Conservation (phyloP, 2,113 vertebrate genomes). For the Pristiophorus japonicus region DNA sequence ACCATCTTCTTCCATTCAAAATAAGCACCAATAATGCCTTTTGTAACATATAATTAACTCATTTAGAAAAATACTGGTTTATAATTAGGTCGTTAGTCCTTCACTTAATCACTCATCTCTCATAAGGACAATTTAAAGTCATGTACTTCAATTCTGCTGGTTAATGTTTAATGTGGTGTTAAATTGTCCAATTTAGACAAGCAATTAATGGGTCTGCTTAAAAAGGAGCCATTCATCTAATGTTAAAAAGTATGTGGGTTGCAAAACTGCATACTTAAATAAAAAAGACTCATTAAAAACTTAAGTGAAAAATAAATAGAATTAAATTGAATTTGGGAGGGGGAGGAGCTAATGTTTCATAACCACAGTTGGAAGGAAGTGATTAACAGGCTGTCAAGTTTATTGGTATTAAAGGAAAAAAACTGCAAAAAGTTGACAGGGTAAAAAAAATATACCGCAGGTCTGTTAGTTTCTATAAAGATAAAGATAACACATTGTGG, state of each 20-base stretch:
- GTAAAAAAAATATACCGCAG: neutral
- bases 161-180: slow-evolving; percentile 21
- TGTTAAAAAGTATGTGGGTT: neutral
- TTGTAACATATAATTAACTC: slow-evolving; percentile 13
- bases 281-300: neutral
- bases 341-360: neutral
- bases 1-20: neutral
- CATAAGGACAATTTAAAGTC: slow-evolving; percentile 1
- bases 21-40: neutral
- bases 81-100: neutral
- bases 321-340: neutral
- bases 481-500: neutral
- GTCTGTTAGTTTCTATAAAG: neutral
- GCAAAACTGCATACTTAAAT: neutral
- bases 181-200: neutral
- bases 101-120: neutral
- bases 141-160: neutral
- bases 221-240: neutral
- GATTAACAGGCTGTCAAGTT: neutral
- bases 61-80: slow-evolving; percentile 15
- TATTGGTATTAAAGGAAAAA: neutral
- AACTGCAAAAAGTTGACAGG: neutral
- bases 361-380: neutral
- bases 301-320: neutral
- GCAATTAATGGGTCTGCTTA: neutral